These are phyloP conservation scores for Haplochromis burtoni DNA, from an alignment of 2,113 vertebrate species.

Conservation along the genomic window DNA sequence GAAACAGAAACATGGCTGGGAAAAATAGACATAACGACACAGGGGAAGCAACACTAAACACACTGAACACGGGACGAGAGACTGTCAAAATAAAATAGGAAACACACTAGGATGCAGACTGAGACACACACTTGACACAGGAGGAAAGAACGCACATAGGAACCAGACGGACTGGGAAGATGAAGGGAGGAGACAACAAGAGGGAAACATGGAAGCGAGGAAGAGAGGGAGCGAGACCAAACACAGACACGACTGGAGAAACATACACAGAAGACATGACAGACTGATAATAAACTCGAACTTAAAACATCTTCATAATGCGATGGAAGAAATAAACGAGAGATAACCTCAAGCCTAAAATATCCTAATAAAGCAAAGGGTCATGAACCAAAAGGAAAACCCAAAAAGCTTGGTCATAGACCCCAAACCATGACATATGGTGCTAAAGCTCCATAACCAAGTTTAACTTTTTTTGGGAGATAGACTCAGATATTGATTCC, in stretches of 20 bases:
- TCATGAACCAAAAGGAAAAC: background rate
- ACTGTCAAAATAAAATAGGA: background rate
- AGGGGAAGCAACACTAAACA: background rate
- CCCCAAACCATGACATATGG: background rate
- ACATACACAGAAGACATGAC: background rate
- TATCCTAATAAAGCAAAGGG: background rate
- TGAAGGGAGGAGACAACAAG: background rate
- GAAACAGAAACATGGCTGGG: background rate
- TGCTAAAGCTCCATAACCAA: background rate
- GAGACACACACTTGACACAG: background rate
- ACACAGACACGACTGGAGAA: background rate
- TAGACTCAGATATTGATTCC: background rate
- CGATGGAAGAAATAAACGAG: background rate
- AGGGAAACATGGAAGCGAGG: background rate
- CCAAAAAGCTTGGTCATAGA: background rate
- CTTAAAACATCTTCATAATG: background rate
- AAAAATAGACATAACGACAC: background rate
- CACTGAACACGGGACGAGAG: background rate
- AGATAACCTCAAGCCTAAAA: background rate
- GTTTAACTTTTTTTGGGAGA: background rate
- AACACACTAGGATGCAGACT: background rate
- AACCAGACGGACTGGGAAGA: background rate
- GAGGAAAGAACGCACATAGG: background rate
- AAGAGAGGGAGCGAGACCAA: accelerated
- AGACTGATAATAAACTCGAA: background rate